A percentile compares a stretch with the other conserved stretches of the same genome.
Conservation (phyloP, 2,797 vertebrate genomes). For the Acestrorhynchus altus region DNA sequence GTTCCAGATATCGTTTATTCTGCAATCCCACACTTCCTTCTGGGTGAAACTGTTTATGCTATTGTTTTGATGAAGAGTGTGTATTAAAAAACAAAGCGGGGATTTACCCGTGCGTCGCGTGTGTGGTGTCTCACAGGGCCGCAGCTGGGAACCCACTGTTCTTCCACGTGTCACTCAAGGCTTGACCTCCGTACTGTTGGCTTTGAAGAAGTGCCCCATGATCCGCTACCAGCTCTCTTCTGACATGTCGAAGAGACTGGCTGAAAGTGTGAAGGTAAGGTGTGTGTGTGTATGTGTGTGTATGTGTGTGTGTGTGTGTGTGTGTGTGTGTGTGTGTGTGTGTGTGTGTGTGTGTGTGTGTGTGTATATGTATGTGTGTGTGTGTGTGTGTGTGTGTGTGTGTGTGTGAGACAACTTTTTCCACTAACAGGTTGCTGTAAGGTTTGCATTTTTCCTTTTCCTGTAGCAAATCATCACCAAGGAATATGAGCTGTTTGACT, state of each 20-base stretch:
- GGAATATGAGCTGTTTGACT: constrained; percentile 96
- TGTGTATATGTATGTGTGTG: too few species aligned
- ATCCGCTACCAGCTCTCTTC: constrained; percentile 97
- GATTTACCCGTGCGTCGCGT: neutral
- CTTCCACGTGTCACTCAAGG: constrained; percentile 90
- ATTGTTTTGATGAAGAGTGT: too few species aligned
- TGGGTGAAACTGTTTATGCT: too few species aligned
- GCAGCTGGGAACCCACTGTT: constrained; percentile 87
- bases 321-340: too few species aligned
- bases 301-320: too few species aligned
- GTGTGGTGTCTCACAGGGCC: constrained; percentile 76
- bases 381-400: too few species aligned
- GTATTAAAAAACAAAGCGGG: too few species aligned
- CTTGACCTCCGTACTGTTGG: constrained; percentile 91
- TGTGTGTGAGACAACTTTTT: too few species aligned
- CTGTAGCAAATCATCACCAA: constrained; percentile 95
- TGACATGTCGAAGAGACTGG: constrained; percentile 88
- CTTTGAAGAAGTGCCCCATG: constrained; percentile 97
- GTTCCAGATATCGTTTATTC: too few species aligned
- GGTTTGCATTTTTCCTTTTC: constrained; percentile 10
- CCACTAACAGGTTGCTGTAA: neutral
- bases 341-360: too few species aligned
- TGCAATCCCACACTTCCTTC: too few species aligned
- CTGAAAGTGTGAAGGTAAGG: constrained; percentile 90
- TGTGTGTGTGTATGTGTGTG: too few species aligned